These are phyloP conservation scores for Macrophya alboannulata DNA, from an alignment of 2,888 invertebrate species.

Conservation along the genomic window DNA sequence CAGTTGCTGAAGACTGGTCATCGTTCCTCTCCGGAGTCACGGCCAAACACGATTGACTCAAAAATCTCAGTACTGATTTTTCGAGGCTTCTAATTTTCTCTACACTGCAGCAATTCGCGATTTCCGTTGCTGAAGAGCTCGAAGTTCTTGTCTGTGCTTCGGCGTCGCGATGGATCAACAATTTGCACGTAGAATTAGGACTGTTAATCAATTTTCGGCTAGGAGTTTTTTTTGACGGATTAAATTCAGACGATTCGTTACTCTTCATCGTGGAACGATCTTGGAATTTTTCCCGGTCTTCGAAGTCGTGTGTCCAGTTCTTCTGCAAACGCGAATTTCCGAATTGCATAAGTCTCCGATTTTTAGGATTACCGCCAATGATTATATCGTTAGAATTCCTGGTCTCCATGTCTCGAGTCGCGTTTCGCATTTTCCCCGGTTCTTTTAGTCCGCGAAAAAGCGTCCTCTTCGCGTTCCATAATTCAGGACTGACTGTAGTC, in stretches of 20 bases:
- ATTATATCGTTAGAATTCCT: slow-evolving; percentile 44
- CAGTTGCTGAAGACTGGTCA: not conserved
- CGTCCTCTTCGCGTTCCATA: not conserved
- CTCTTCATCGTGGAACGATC: not conserved
- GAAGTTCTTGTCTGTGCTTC: not conserved
- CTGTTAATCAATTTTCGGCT: not conserved
- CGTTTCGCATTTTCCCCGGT: not conserved
- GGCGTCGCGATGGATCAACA: not conserved
- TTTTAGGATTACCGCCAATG: not conserved
- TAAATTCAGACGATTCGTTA: not conserved
- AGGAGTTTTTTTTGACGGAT: not conserved
- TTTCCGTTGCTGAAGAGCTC: not conserved
- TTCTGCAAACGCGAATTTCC: not conserved
- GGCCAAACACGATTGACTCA: not conserved
- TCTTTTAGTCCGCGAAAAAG: not conserved
- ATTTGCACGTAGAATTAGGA: not conserved
- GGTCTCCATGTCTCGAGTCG: slow-evolving; percentile 42
- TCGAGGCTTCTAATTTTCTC: not conserved
- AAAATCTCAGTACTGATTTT: not conserved
- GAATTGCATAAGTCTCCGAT: not conserved
- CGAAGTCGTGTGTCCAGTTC: not conserved
- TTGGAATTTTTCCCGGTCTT: not conserved
- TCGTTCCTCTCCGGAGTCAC: not conserved
- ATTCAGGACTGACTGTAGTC: not conserved
- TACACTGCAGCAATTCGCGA: not conserved